Evolutionary conservation across 2,113 vertebrate species (phyloP), one percentile per base, ranked within the genome.

Genomic region (Ictalurus punctatus): DNA sequence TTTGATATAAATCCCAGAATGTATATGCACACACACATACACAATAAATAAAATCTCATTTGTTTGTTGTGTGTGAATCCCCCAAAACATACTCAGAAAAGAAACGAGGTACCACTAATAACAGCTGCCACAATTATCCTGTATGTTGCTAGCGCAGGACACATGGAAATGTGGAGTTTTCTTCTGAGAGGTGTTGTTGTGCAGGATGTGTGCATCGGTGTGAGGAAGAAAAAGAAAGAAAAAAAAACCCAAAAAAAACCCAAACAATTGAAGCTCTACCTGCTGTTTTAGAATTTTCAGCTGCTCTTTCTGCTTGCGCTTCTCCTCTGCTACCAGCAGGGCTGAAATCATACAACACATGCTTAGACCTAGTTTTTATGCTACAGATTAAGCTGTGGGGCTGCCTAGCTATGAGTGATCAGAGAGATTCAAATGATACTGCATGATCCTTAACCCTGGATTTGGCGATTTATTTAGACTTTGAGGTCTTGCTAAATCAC

Each of bases 231-330:
- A 14, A 56, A 56, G 17, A 27, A 37, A 14, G 44, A 27, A 52
- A 52, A 58, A 37, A 37, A n/a, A 48, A 27, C 44, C 37, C 37
- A 58, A 34, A 37, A 27, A 76, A 52, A 40, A 40, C 2, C 3
- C 5, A 0, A 23, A 58, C 7, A 21, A 67, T 9, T 30, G 14
- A 88, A 89, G 30, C 82, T 88, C 85, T 97, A 99, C 98, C 97
- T 99, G 98, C 90, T 99, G 98, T 91, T 98, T 99, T 92, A 98
- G 94, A 93, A 99, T 96, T 95, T 98, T 99, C 90, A 99, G 96
- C 92, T 99, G 97, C 84, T 99, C 98, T 92, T 98, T 98, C 93
- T 98, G 98, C 85, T 98, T 98, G 90, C 97, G 93, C 69, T 97
- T 98, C 92, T 98, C 98, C 92, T 99, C 98, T 78, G 98, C 98